Conservation (phyloP, 92 coral and sea anemone genomes). For the Phenganax subtilis region DNA sequence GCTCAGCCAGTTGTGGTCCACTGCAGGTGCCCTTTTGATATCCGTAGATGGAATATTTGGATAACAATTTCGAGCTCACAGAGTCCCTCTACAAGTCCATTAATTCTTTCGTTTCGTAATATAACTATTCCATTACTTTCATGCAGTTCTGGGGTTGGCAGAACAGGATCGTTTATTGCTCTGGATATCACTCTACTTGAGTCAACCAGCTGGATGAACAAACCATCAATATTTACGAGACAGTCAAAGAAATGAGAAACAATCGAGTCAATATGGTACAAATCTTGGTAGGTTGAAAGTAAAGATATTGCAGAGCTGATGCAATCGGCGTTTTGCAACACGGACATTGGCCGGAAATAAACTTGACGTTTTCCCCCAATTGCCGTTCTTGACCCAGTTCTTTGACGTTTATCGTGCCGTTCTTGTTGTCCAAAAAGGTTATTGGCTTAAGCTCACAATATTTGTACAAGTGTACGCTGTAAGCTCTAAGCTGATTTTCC, state of each 20-base stretch:
- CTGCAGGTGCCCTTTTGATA: conserved; percentile 31
- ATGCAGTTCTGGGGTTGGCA: conserved; percentile 89
- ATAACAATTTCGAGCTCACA: no score
- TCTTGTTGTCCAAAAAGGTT: no score
- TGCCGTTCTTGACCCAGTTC: no score
- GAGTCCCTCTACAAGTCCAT: no score
- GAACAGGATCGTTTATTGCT: conserved; percentile 80
- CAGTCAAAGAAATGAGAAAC: conserved; percentile 83
- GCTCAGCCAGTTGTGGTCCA: conserved; percentile 43
- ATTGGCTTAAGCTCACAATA: neutral
- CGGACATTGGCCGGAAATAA: no score
- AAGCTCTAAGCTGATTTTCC: no score
- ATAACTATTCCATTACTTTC: neutral
- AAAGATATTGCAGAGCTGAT: neutral
- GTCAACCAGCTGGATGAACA: conserved; percentile 52
- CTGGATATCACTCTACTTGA: conserved; percentile 40
- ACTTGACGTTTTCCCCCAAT: no score
- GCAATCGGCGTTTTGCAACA: no score
- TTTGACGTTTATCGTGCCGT: no score
- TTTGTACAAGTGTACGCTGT: neutral
- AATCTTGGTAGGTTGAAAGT: conserved; percentile 61
- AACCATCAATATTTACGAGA: conserved; percentile 71
- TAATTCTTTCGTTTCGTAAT: neutral
- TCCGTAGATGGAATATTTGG: neutral
- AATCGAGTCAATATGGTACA: conserved; percentile 86